Base-by-base conservation (phyloP, 2,888 invertebrate species). In the Drosophila hamatofila region DNA sequence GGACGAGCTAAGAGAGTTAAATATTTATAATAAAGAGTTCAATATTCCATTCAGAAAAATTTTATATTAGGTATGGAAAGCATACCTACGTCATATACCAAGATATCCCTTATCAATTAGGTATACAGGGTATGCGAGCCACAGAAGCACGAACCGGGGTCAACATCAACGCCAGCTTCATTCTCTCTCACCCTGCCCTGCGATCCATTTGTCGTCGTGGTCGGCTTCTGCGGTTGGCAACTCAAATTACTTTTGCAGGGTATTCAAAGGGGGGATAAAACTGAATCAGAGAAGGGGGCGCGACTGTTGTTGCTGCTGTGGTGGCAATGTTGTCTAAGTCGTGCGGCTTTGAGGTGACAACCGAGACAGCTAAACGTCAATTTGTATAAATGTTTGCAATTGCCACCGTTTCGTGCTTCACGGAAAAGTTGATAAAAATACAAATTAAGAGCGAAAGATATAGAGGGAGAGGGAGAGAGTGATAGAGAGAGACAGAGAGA, bases 301-400 rank as follows among this genome's bases (percentile, higher is more conserved):
- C 11, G 27, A n/a, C 21, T 30, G 16, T 16, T 42, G 33, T 12
- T 16, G 30, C 23, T 21, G 30, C 14, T 49, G 27, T 7, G 18
- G 21, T 35, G 44, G 60, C 59, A 60, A 42, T 54, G 46, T 56
- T 69, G 70, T 57, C 68, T 56, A 63, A 72, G 64, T 71, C 48
- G 39, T 72, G 75, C 33, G 58, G 58, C 66, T 76, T 67, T 57
- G 60, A 74, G 74, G 82, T 88, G 88, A 77, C 84, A 82, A 66
- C 60, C 48, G 42, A 57, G 82, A 69, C 70, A 74, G 73, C 57
- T 69, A 81, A 77, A 83, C 78, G 83, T 85, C 83, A 75, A 85
- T 85, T 83, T 88, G 83, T 88, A 72, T 72, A 75, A 87, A 79
- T 74, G 77, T 73, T 67, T 55, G 67, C 71, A 65, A 74, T 69